Percentiles rank a stretch among this genome's conserved stretches.
Conservation (phyloP, 2,797 vertebrate genomes). For the Anableps anableps region DNA sequence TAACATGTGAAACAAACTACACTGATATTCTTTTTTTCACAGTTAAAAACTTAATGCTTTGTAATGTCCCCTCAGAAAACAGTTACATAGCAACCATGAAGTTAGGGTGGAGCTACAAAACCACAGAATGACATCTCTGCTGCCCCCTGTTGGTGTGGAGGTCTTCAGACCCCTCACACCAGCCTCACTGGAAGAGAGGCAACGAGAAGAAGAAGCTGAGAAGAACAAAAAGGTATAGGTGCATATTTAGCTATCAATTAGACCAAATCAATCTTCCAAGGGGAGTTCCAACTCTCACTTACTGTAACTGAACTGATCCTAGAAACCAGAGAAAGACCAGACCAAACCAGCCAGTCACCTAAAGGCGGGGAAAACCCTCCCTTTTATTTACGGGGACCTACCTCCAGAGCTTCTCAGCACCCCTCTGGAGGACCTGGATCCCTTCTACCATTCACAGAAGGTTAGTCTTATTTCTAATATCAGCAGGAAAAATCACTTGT, state of each 20-base stretch:
- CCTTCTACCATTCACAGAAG: constrained; percentile 89
- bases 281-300: neutral
- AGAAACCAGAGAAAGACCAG: constrained; percentile 77
- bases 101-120: constrained; percentile 66
- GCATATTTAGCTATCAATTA: neutral
- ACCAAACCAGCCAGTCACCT: constrained; percentile 83
- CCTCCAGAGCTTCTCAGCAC: constrained; percentile 82
- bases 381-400: constrained; percentile 88
- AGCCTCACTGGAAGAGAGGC: constrained; percentile 83
- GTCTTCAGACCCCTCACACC: constrained; percentile 86
- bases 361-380: constrained; percentile 87
- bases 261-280: neutral
- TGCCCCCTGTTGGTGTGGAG: constrained; percentile 80
- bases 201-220: constrained; percentile 40
- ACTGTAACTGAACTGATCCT: neutral
- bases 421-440: constrained; percentile 92
- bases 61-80: constrained; percentile 33
- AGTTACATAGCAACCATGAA: constrained; percentile 51
- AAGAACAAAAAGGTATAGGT: constrained; percentile 32
- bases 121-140: constrained; percentile 82
- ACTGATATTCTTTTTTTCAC: neutral
- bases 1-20: neutral
- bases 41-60: neutral
- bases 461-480: constrained; percentile 58
- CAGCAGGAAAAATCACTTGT: neutral